Conservation (phyloP, 1,140 invertebrate species). For the Caenorhabditis briggsae region DNA sequence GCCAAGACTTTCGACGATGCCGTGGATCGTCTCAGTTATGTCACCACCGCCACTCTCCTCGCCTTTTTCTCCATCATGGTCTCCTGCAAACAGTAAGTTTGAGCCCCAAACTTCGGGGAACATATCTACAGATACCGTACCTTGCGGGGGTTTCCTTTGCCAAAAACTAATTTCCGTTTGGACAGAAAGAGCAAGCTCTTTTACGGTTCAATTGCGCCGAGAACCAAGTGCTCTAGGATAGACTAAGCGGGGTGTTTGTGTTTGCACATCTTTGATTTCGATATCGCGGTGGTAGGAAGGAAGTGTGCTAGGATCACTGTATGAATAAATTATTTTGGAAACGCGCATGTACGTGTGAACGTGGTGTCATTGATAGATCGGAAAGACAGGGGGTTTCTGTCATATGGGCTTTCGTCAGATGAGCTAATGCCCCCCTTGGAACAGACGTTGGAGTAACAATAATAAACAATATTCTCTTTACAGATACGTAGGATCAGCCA, state of each 20-base stretch:
- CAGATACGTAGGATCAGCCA: conserved; percentile 73
- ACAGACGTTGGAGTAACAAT: not conserved
- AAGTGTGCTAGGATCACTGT: not conserved
- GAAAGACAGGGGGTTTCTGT: not conserved
- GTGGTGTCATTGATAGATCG: conserved; percentile 4
- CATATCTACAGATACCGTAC: conserved; percentile 4
- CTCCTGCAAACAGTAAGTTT: conserved; percentile 75
- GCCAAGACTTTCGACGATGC: conserved; percentile 77
- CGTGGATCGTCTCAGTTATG: conserved; percentile 74
- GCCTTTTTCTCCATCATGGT: conserved; percentile 77
- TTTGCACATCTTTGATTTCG: conserved; percentile 52
- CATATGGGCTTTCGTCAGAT: not conserved
- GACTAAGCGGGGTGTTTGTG: conserved; percentile 44
- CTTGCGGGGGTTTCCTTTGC: too few relatives aligned
- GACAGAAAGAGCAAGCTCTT: not conserved
- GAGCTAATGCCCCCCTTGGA: too few relatives aligned
- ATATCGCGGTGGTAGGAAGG: not conserved
- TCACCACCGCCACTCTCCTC: conserved; percentile 71
- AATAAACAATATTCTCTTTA: conserved; percentile 52
- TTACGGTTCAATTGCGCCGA: conserved; percentile 32
- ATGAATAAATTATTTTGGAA: conserved; percentile 43
- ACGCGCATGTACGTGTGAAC: not conserved
- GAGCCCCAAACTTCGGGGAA: not conserved
- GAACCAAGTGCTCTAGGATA: conserved; percentile 33
- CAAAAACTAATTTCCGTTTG: not conserved